Evolutionary conservation across 2,797 vertebrate species (phyloP), one percentile per base, ranked within the genome.

Genomic region (Phataginus tetradactyla): DNA sequence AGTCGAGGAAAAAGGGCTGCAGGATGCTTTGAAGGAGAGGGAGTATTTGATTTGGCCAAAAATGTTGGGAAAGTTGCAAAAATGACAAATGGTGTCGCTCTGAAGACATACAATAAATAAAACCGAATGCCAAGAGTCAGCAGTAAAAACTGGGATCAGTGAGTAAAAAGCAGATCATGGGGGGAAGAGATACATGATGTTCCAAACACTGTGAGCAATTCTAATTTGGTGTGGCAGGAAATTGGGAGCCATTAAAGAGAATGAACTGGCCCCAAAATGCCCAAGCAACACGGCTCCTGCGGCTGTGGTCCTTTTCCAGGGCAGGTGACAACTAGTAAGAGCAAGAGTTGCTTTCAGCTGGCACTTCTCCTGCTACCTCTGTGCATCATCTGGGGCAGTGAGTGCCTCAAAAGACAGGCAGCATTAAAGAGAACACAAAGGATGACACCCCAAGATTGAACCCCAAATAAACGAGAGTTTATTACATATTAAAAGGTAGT

Each of bases 401-500:
- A 86, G 34, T 18, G 71, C 85, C 90, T 94, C 79, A 10, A 66
- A 86, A 77, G 86, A 53, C 23, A 90, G 96, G 90, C 64, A 86
- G 89, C 59, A 45, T 81, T 27, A 27, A 71, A 75, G 64, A 78
- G 64, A 85, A 81, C 75, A 59, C 53, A 79, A 49, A 57, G 42
- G 85, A 80, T 29, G 39, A 85, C 10, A 84, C 92, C 23, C 80
- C 63, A 57, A 57, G 59, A 64, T 8, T 42, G 84, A 89, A 86
- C 51, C 51, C 92, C 91, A 74, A 93, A 80, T 77, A 78, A 86
- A 74, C 49, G 77, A 78, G 96, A 69, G 9, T 29, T 92, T 34
- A 90, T 39, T 49, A 20, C 7, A 39, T 95, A 96, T 69, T 95
- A 91, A 97, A 96, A 94, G 86, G 42, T 95, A 78, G 81, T 84